Percentiles rank a stretch among this genome's conserved stretches.
Conservation (phyloP, 2,113 vertebrate genomes). For the Hydrochoerus hydrochaeris region DNA sequence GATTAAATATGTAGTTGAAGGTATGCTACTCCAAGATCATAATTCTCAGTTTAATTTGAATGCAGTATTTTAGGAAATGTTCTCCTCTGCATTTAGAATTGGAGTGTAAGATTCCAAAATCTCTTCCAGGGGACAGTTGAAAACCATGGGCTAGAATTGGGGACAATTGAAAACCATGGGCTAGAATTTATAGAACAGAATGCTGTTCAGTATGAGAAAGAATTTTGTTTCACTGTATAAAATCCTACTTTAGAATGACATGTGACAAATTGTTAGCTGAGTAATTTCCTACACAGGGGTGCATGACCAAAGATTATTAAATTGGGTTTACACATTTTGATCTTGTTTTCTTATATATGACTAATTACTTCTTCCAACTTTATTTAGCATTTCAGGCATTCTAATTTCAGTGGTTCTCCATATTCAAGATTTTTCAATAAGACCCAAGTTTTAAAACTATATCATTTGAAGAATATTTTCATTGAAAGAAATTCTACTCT, state of each 20-base stretch:
- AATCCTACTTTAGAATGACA: not conserved
- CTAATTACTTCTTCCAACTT: conserved; percentile 14
- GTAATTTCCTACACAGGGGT: not conserved
- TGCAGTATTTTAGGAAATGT: not conserved
- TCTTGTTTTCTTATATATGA: not conserved
- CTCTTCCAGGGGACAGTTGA: not conserved
- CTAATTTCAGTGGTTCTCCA: conserved; percentile 5
- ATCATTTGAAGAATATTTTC: conserved; percentile 14
- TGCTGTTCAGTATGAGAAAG: conserved; percentile 6
- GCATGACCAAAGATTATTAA: conserved; percentile 52
- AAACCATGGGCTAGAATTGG: no score
- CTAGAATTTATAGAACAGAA: not conserved
- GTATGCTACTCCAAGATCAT: not conserved
- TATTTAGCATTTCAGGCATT: conserved; percentile 25
- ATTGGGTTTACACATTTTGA: conserved; percentile 20
- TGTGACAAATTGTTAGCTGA: not conserved
- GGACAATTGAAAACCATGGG: not conserved
- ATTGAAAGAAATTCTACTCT: not conserved
- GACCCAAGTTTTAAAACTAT: not conserved
- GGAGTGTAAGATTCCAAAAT: conserved; percentile 23
- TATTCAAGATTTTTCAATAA: conserved; percentile 25
- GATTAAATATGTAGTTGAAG: conserved; percentile 4
- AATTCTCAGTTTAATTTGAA: conserved; percentile 35
- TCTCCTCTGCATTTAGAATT: conserved; percentile 7
- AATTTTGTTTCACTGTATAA: conserved; percentile 26